These are phyloP conservation scores for Phymastichus coffea DNA, from an alignment of 1,140 invertebrate genomes.

Conservation along the genomic window DNA sequence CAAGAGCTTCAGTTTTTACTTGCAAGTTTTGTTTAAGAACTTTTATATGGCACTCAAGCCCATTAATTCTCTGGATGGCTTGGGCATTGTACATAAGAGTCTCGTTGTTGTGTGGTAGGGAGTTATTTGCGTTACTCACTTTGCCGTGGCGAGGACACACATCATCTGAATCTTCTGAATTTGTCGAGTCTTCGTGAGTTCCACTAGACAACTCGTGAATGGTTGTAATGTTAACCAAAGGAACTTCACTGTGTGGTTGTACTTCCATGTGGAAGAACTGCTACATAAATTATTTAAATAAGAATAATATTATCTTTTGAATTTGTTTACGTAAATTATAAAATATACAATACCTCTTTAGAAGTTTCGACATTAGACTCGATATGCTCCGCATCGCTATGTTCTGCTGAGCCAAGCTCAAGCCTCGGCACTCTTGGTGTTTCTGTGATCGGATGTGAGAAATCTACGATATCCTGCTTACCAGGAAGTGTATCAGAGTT, in stretches of 20 bases:
- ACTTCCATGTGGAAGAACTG: constrained; percentile 4
- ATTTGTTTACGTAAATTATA: too few species aligned
- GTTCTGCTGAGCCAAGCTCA: too few species aligned
- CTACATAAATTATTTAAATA: background rate
- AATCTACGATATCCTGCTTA: constrained; percentile 18
- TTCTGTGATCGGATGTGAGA: constrained; percentile 27
- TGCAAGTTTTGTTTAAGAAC: constrained; percentile 57
- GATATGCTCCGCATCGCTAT: too few species aligned
- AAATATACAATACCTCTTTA: too few species aligned
- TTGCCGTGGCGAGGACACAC: constrained; percentile 19
- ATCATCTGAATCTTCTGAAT: constrained; percentile 2
- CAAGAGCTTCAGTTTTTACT: constrained; percentile 56
- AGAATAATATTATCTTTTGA: too few species aligned
- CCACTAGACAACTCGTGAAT: background rate
- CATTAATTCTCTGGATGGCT: constrained; percentile 31
- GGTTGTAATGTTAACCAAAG: background rate
- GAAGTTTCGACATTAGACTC: constrained; percentile 25
- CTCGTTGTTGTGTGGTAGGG: background rate
- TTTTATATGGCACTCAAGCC: constrained; percentile 60
- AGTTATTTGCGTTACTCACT: background rate
- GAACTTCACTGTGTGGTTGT: background rate
- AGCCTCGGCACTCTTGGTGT: constrained; percentile 37
- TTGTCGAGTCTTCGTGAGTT: background rate
- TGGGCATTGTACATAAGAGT: too few species aligned
- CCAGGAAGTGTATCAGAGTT: constrained; percentile 5